A percentile compares a stretch with the other conserved stretches of the same genome.
Evolutionary conservation across 2,888 invertebrate species (phyloP).

Genomic region (Cheiracanthium punctorium): DNA sequence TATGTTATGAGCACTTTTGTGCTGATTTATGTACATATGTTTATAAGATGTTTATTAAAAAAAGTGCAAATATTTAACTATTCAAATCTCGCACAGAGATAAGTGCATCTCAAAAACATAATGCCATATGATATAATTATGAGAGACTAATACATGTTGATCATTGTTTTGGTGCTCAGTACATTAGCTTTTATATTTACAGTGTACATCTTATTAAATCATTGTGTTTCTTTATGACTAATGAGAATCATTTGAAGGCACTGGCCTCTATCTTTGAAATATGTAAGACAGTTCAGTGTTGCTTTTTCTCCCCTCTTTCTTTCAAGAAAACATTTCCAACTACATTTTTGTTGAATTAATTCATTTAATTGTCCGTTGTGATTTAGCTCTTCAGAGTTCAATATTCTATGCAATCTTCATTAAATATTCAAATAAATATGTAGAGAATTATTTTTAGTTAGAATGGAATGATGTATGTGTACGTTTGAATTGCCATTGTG

Average conservation of each 20-base stretch:
- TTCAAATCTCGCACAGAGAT: conserved; percentile 1
- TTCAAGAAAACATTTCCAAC: neutral
- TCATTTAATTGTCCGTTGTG: neutral
- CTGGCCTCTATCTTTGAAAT: conserved; percentile 15
- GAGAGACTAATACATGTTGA: conserved; percentile 4
- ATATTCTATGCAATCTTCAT: conserved; percentile 64
- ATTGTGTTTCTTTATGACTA: neutral
- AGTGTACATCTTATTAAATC: conserved; percentile 1
- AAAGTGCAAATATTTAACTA: conserved; percentile 52
- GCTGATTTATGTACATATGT: conserved; percentile 61
- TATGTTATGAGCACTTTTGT: conserved; percentile 44
- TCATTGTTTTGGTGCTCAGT: conserved; percentile 55
- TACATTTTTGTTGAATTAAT: neutral
- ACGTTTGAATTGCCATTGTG: conserved; percentile 32
- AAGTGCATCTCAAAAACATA: conserved; percentile 39
- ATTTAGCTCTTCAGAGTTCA: conserved; percentile 38
- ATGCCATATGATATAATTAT: conserved; percentile 36
- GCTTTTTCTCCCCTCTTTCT: neutral
- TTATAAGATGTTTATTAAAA: conserved; percentile 57
- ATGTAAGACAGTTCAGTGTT: neutral
- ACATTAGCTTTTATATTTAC: conserved; percentile 40
- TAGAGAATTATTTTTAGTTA: conserved; percentile 68
- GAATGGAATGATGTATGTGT: conserved; percentile 54
- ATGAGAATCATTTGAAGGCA: neutral
- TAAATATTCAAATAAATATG: conserved; percentile 46